These are phyloP conservation scores for Parus major DNA, from an alignment of 2,113 vertebrate species.

Conservation along the genomic window DNA sequence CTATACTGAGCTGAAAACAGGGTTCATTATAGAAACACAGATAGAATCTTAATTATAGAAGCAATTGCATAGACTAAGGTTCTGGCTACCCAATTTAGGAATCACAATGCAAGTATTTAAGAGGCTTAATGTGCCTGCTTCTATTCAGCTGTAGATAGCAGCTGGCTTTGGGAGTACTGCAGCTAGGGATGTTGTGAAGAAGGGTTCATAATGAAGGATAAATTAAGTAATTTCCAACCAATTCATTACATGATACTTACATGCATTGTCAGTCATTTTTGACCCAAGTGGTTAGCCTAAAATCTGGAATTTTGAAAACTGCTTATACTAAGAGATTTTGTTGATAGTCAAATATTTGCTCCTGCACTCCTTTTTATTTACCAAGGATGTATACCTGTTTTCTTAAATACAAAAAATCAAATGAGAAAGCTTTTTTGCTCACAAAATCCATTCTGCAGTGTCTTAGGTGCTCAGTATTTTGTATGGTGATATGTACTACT, in stretches of 20 bases:
- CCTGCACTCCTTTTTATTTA: neutral
- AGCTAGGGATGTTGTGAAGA: neutral
- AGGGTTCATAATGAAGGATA: constrained; percentile 10
- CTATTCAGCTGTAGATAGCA: constrained; percentile 46
- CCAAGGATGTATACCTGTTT: neutral
- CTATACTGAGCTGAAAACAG: neutral
- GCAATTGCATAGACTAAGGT: constrained; percentile 16
- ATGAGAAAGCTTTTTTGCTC: neutral
- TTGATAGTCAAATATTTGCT: neutral
- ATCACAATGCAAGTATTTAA: constrained; percentile 56
- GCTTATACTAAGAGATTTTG: neutral
- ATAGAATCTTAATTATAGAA: constrained; percentile 57
- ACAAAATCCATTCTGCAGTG: neutral
- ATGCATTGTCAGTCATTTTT: neutral
- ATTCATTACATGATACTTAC: constrained; percentile 10
- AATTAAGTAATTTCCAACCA: constrained; percentile 54
- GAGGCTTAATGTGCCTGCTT: constrained; percentile 48
- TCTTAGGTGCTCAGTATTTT: neutral
- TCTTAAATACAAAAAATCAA: neutral
- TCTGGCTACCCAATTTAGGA: constrained; percentile 42
- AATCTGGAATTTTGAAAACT: neutral
- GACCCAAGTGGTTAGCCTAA: neutral
- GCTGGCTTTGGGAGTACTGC: constrained; percentile 40
- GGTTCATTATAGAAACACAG: constrained; percentile 14
- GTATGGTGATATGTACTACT: neutral